phyloP scores from a whole-genome alignment of 2,797 vertebrate genomes.

The Propithecus deckenii region DNA sequence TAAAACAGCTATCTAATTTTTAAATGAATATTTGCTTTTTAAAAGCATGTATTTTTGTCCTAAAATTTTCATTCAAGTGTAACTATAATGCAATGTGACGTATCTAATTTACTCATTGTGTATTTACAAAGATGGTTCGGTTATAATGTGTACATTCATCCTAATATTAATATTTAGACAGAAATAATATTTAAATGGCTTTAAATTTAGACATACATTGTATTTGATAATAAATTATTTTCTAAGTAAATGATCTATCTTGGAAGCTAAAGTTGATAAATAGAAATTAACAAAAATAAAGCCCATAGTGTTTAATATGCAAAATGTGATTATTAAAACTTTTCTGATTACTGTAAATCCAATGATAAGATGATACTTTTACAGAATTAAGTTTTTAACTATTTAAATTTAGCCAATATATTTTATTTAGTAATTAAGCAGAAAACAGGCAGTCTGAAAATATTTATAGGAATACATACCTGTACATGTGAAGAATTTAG shows the following conservation, averaged over 20 bases:
- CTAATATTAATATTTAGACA: background rate
- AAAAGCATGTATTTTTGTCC: background rate
- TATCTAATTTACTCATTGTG: slow-evolving; percentile 14
- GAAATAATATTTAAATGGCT: slow-evolving; percentile 34
- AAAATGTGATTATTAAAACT: background rate
- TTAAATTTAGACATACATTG: background rate
- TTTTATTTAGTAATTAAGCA: background rate
- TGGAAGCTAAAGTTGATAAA: background rate
- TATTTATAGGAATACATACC: slow-evolving; percentile 85
- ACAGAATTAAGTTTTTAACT: background rate
- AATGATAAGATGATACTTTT: background rate
- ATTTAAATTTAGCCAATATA: background rate
- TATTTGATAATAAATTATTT: slow-evolving; percentile 1
- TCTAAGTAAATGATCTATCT: slow-evolving; percentile 16
- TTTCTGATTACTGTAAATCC: background rate
- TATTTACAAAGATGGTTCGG: background rate
- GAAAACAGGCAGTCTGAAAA: background rate
- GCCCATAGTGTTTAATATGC: background rate
- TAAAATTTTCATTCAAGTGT: background rate
- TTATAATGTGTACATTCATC: slow-evolving; percentile 11
- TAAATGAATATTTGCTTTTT: background rate
- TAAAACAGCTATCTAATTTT: background rate
- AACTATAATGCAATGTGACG: background rate
- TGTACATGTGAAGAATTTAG: slow-evolving; percentile 99
- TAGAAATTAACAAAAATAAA: background rate